These are phyloP conservation scores for Schizaphis graminum DNA, from an alignment of 2,888 invertebrate genomes.

Conservation along the genomic window DNA sequence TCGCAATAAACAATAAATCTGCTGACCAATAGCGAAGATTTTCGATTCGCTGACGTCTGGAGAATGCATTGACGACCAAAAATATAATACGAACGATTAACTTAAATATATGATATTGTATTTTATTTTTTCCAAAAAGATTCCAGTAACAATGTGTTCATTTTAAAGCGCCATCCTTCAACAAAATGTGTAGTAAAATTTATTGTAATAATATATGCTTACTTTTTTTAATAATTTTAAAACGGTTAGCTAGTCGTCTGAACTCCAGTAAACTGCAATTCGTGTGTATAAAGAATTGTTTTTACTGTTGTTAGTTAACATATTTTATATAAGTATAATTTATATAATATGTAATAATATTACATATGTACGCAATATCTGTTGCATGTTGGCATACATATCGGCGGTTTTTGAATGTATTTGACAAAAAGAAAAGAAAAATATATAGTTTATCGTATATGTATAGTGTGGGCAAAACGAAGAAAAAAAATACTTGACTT, in stretches of 20 bases:
- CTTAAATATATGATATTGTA: neutral
- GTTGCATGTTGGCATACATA: conserved; percentile 4
- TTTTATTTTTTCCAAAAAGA: neutral
- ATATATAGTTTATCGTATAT: conserved; percentile 29
- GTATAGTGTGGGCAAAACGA: neutral
- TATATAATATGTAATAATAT: neutral
- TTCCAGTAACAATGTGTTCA: neutral
- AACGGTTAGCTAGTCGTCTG: neutral
- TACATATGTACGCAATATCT: conserved; percentile 19
- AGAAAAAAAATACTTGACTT: conserved; percentile 51
- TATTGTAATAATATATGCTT: neutral
- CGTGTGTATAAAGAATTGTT: neutral
- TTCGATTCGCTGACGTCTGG: neutral
- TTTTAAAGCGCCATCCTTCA: neutral
- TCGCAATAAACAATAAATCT: conserved; percentile 34
- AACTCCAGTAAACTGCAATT: neutral
- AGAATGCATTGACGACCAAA: neutral
- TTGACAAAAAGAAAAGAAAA: conserved; percentile 37
- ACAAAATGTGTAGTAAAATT: neutral
- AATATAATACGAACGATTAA: neutral
- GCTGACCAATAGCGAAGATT: neutral
- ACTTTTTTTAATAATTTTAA: neutral
- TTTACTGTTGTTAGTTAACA: neutral
- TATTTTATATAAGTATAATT: neutral
- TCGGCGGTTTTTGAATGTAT: conserved; percentile 21